A percentile compares a stretch with the other conserved stretches of the same genome.
Conservation (phyloP, 2,888 invertebrate species). For the Heteromyza rotundicornis region DNA sequence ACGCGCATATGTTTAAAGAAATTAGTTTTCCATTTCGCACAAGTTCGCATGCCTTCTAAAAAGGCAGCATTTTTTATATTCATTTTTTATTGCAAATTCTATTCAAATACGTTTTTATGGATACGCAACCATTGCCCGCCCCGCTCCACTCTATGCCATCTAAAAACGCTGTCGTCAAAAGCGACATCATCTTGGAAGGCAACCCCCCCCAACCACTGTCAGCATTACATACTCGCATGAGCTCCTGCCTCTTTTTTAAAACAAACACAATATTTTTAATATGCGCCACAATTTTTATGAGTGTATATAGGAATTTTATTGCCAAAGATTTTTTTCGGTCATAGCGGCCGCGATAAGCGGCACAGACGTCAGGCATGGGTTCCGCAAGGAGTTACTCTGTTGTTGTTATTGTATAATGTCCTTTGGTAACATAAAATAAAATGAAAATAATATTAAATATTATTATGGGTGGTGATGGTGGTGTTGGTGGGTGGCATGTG, state of each 20-base stretch:
- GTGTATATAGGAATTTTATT: slow-evolving; percentile 62
- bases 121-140: slow-evolving; percentile 26
- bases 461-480: slow-evolving; percentile 36
- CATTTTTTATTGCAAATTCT: slow-evolving; percentile 56
- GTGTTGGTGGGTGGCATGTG: not conserved
- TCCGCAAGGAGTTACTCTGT: not conserved
- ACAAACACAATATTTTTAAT: slow-evolving; percentile 62
- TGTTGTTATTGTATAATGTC: slow-evolving; percentile 36
- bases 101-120: slow-evolving; percentile 56
- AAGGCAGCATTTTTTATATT: not conserved
- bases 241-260: slow-evolving; percentile 42
- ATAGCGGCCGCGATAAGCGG: slow-evolving; percentile 9
- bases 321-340: slow-evolving; percentile 51
- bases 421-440: slow-evolving; percentile 53
- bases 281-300: slow-evolving; percentile 63
- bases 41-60: slow-evolving; percentile 47
- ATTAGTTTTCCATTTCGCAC: slow-evolving; percentile 56
- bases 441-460: slow-evolving; percentile 49
- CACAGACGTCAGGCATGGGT: not conserved
- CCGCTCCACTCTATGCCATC: slow-evolving; percentile 22
- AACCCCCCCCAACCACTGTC: not conserved
- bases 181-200: slow-evolving; percentile 26
- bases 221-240: not conserved
- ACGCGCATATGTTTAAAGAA: slow-evolving; percentile 51
- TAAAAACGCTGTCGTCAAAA: slow-evolving; percentile 19